Base-by-base conservation (phyloP, 2,797 vertebrate species). In the Sebastes hopkinsi region DNA sequence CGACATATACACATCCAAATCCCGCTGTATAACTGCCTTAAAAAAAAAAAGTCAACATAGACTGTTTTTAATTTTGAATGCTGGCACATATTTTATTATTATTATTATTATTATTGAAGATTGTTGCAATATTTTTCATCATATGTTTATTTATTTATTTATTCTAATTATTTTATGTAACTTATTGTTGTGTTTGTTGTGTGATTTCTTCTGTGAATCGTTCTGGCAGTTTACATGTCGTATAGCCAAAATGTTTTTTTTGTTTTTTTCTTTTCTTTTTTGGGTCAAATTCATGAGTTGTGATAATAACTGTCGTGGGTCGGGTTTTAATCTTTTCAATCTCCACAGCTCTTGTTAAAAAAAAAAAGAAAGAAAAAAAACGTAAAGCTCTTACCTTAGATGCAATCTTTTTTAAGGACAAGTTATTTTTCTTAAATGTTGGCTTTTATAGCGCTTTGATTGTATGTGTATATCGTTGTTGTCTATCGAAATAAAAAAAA, bases 371-470 rank as follows among this genome's bases (percentile, higher is more conserved):
- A 75, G 83, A 82, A 72, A 75, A 85, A 82, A 92, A 95, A 96
- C 96, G 80, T 95, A 96, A 97, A 97, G 97, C 96, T 98, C 97
- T 99, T 98, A 96, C 94, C 96, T 97, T 99, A 99, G 97, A 99
- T 97, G 97, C 98, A 98, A 98, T 97, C 97, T 97, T 97, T 99
- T 99, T 99, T 99, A 97, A 97, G 97, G 96, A 99, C 97, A 97
- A 92, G 94, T 98, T 99, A 99, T 99, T 99, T 94, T 99, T 99
- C 97, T 96, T 98, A 99, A 97, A 97, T 98, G 98, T 99, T 97
- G 97, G 98, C 97, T 98, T 99, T 98, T 98, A 97, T 98, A 98
- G 96, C 97, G 98, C 98, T 98, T 98, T 97, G 87, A 97, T 97
- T 98, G 98, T 98, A 97, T 96, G 97, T 98, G 98, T 96, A 96